A percentile compares a stretch with the other conserved stretches of the same genome.
These are phyloP conservation scores for Asarcornis scutulata DNA, from an alignment of 2,113 vertebrate species.

Conservation along the genomic window DNA sequence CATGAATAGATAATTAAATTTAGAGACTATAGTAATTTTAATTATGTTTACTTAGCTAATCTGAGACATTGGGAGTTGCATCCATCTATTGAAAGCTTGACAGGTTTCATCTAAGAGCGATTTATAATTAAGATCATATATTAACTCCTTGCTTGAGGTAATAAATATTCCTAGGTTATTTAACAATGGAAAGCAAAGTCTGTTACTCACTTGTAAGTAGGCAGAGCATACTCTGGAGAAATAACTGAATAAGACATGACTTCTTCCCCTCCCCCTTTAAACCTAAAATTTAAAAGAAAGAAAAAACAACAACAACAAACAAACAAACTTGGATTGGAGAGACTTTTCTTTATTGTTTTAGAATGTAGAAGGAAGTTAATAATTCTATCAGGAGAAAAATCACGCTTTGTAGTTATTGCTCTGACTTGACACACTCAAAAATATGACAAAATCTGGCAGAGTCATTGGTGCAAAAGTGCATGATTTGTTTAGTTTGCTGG, in stretches of 20 bases:
- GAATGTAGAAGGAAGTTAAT: background rate
- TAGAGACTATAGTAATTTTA: constrained; percentile 9
- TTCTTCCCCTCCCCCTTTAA: background rate
- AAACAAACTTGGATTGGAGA: background rate
- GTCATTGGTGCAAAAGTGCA: background rate
- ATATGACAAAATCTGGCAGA: background rate
- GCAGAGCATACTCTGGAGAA: background rate
- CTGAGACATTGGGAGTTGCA: background rate
- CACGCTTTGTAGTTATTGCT: background rate
- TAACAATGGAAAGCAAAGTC: background rate
- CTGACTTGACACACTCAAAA: background rate
- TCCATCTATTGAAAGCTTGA: constrained; percentile 30
- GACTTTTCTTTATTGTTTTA: background rate
- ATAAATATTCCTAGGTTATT: constrained; percentile 44
- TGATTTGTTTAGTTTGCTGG: background rate
- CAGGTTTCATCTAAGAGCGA: constrained; percentile 18
- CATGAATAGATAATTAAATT: constrained; percentile 25
- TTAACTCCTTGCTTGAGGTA: background rate
- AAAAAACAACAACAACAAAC: background rate
- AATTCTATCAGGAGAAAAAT: background rate
- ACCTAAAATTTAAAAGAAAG: background rate
- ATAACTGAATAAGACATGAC: background rate
- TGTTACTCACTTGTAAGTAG: background rate
- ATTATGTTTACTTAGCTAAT: constrained; percentile 53
- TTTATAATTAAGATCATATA: constrained; percentile 44